Evolutionary conservation across 2,113 vertebrate species (phyloP).

Genomic region (Emydura subglobosa): DNA sequence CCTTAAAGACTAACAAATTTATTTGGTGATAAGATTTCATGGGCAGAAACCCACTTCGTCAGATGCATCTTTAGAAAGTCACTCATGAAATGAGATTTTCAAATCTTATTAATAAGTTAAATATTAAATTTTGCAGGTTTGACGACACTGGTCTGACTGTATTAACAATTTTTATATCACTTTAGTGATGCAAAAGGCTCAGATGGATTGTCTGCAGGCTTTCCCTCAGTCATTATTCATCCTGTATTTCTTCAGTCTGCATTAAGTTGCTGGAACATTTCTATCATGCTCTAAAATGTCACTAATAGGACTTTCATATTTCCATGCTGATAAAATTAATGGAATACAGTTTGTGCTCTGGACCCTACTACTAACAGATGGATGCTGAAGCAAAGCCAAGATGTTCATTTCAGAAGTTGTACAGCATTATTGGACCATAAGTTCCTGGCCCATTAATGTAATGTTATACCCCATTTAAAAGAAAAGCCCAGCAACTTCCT

Average conservation of each 20-base stretch:
- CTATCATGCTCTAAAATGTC: background rate
- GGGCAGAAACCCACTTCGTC: no score
- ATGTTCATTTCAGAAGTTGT: slow-evolving; percentile 19
- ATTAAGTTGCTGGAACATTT: background rate
- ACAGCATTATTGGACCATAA: slow-evolving; percentile 9
- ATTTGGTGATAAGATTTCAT: no score
- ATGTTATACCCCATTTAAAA: background rate
- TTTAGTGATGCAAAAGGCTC: background rate
- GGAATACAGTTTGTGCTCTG: background rate
- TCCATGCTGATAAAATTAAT: background rate
- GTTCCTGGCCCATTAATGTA: background rate
- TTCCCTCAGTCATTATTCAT: background rate
- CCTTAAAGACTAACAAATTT: no score
- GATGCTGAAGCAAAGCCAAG: slow-evolving; percentile 7
- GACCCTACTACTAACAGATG: background rate
- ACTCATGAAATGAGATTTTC: background rate
- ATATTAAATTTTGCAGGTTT: slow-evolving; percentile 1
- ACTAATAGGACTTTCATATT: background rate
- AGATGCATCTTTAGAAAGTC: background rate
- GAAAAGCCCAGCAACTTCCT: background rate
- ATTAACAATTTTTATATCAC: background rate
- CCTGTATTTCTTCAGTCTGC: slow-evolving; percentile 35
- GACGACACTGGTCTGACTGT: background rate
- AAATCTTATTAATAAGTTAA: background rate
- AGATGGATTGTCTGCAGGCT: slow-evolving; percentile 15